Evolutionary conservation across 2,888 invertebrate genomes (phyloP), one percentile per base, ranked within the genome.

Genomic region (Acleris emargana): DNA sequence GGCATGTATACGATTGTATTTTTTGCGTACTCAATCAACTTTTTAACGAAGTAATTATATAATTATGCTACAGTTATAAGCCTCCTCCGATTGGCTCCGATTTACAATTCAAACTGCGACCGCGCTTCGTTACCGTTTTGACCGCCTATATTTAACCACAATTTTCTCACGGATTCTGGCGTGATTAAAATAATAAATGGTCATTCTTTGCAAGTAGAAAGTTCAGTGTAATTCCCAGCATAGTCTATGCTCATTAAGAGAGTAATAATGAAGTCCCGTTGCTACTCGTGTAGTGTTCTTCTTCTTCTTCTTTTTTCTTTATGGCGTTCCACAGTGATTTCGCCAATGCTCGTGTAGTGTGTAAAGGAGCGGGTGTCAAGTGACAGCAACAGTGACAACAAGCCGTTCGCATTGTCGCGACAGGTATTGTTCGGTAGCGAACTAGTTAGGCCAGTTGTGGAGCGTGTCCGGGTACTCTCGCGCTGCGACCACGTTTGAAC

Each of bases 381-480:
- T 75, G 80, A 71, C 71, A 69, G 64, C 58, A 64, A 84, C 82
- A 84, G 83, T 85, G 83, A 76, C 81, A 81, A 83, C 81, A 76
- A 71, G 82, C 82, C 82, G 78, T 81, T 78, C 69, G 69, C 42
- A 52, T 52, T 66, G 66, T 66, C 16, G 72, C 72, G 74, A 68
- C 72, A 69, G 72, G 76, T 69, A 83, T 83, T 84, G 86, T 86
- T 73, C 79, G 67, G 67, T 70, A 67, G 73, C 73, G 76, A 67
- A 82, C 80, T 77, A 79, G 80, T 77, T 78, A 72, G 72, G 72
- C 75, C 69, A 58, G 71, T 69, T 66, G 45, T 11, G 45, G 32
- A 73, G 77, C 76, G 76, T 79, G 74, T 79, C 79, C 70, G 62
- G 71, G 64, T 62, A 9, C n/a, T 6, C 52, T 51, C 28, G 52